These are phyloP conservation scores for Drosophila orosa DNA, from an alignment of 1,140 invertebrate species.

Conservation along the genomic window DNA sequence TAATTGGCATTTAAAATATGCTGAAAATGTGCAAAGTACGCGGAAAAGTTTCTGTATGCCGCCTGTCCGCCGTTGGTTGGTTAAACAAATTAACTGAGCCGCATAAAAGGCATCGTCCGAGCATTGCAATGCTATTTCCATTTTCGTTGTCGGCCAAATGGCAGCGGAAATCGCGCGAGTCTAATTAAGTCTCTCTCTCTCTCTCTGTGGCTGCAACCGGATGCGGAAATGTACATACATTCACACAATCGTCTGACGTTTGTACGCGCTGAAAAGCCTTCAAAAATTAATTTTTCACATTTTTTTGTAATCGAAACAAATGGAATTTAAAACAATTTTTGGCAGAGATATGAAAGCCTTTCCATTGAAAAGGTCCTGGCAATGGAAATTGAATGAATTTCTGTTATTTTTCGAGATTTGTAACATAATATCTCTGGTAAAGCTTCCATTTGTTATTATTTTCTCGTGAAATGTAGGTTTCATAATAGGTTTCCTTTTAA, in stretches of 20 bases:
- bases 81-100: constrained; percentile 71
- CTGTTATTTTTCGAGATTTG: not conserved
- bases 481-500: not conserved
- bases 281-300: constrained; percentile 26
- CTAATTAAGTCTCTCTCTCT: constrained; percentile 38
- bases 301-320: constrained; percentile 25
- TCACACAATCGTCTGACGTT: constrained; percentile 2
- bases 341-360: not conserved
- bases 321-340: constrained; percentile 23
- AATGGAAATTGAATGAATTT: not conserved
- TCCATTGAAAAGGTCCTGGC: not conserved
- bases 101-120: constrained; percentile 44
- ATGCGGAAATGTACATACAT: constrained; percentile 30
- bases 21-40: constrained; percentile 74
- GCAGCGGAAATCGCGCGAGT: constrained; percentile 44
- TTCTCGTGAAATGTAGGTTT: not conserved
- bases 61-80: constrained; percentile 23
- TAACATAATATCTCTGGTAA: not conserved
- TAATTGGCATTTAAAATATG: constrained; percentile 81
- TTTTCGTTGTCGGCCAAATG: constrained; percentile 32
- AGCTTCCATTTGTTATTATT: not conserved
- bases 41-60: constrained; percentile 12
- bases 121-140: constrained; percentile 38
- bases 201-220: constrained; percentile 12
- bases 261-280: constrained; percentile 17